These are phyloP conservation scores for Nephrotoma appendiculata DNA, from an alignment of 2,888 invertebrate genomes.

Conservation along the genomic window DNA sequence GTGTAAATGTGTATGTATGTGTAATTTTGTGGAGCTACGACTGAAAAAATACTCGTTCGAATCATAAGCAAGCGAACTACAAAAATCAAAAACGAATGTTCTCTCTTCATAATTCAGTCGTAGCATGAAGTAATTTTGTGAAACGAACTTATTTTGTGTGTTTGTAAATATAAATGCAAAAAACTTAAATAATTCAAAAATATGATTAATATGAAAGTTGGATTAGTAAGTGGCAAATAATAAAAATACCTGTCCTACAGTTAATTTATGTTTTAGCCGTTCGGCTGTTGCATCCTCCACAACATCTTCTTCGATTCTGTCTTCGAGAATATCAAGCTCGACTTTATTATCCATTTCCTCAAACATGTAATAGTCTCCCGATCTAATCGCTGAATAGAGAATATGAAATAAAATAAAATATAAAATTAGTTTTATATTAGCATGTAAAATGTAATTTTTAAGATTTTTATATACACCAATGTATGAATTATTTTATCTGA, in stretches of 20 bases:
- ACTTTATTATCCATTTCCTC: slow-evolving; percentile 81
- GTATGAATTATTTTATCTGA: not conserved
- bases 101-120: not conserved
- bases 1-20: not conserved
- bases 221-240: slow-evolving; percentile 7
- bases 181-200: not conserved
- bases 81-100: not conserved
- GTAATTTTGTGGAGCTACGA: not conserved
- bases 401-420: slow-evolving; percentile 7
- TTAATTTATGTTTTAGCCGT: slow-evolving; percentile 34
- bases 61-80: not conserved
- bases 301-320: slow-evolving; percentile 35
- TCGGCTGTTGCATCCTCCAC: slow-evolving; percentile 2
- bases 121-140: not conserved
- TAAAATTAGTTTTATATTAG: not conserved
- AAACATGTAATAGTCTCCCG: slow-evolving; percentile 99
- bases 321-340: slow-evolving; percentile 46
- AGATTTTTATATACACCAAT: not conserved
- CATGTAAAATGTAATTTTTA: not conserved
- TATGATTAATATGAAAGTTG: slow-evolving; percentile 2
- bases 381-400: slow-evolving; percentile 66
- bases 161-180: not conserved
- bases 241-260: slow-evolving; percentile 36
- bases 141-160: not conserved
- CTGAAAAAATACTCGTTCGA: not conserved